These are phyloP conservation scores for Theristicus caerulescens DNA, from an alignment of 2,113 vertebrate species.

Conservation along the genomic window DNA sequence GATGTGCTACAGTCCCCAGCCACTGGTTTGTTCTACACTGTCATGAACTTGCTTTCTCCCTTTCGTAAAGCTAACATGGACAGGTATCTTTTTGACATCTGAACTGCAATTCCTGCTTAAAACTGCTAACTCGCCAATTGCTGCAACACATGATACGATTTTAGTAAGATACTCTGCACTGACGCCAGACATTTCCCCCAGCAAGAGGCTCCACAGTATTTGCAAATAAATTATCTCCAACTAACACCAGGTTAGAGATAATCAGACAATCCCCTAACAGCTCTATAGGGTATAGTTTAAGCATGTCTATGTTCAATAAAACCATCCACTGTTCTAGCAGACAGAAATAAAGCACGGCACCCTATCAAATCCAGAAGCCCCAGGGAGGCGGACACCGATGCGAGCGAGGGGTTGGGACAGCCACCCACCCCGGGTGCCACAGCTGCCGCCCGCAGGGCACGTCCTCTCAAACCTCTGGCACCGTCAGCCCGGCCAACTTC, in stretches of 20 bases:
- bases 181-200: not conserved
- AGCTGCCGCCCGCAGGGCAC: not conserved
- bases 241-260: not conserved
- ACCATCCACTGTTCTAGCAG: not conserved
- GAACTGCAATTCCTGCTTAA: not conserved
- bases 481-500: fast-evolving
- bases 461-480: not conserved
- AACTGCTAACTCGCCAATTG: not conserved
- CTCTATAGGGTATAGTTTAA: not conserved
- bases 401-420: fast-evolving
- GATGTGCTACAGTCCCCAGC: not conserved
- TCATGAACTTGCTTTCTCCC: not conserved
- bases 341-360: not conserved
- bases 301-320: no score
- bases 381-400: not conserved
- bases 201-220: not conserved
- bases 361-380: not conserved
- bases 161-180: not conserved
- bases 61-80: not conserved
- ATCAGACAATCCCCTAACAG: not conserved
- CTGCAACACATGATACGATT: not conserved
- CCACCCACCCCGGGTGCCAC: fast-evolving
- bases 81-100: not conserved
- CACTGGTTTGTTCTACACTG: not conserved
- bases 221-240: not conserved